phyloP scores from a whole-genome alignment of 2,888 invertebrate genomes.

The Thysanoteuthis rhombus region DNA sequence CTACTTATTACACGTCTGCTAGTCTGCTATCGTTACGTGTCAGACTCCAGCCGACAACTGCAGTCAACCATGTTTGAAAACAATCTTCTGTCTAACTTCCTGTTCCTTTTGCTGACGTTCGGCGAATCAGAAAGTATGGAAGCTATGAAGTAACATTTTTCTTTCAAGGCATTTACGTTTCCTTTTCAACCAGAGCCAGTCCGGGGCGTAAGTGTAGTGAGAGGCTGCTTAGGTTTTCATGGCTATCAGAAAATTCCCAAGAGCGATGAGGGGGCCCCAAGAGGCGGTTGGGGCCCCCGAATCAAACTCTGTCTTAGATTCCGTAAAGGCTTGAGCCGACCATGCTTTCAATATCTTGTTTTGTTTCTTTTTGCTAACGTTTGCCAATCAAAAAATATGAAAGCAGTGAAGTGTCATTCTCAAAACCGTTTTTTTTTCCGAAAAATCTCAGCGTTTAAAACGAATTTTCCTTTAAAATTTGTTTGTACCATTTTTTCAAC shows the following conservation, averaged over 20 bases:
- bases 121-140: background rate
- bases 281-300: no score
- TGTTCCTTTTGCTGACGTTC: background rate
- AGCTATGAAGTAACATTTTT: background rate
- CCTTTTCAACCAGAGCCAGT: no score
- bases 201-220: no score
- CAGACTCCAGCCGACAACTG: background rate
- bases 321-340: no score
- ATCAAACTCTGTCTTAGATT: no score
- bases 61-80: slow-evolving; percentile 12
- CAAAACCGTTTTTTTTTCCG: background rate
- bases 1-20: background rate
- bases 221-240: no score
- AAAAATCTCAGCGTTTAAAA: background rate
- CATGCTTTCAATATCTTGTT: no score
- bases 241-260: no score
- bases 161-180: no score
- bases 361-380: background rate
- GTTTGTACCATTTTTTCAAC: background rate
- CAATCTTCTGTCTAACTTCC: background rate
- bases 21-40: background rate
- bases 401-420: background rate
- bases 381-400: background rate
- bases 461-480: background rate
- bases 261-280: no score